These are phyloP conservation scores for Phaenicophaeus curvirostris DNA, from an alignment of 2,797 vertebrate species.

Conservation along the genomic window DNA sequence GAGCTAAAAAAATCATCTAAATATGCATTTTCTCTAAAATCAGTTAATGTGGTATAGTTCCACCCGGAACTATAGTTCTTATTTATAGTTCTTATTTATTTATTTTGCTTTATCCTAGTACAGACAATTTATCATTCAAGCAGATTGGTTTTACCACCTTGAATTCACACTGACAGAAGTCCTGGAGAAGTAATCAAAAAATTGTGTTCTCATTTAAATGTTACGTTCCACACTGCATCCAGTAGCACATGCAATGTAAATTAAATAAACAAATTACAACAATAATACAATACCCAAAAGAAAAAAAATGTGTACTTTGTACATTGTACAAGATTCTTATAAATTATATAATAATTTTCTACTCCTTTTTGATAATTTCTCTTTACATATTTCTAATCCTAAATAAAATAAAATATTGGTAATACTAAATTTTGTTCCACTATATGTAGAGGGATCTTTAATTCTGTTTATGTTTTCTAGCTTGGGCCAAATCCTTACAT, in stretches of 20 bases:
- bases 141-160: not conserved
- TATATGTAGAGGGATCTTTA: not conserved
- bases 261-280: not conserved
- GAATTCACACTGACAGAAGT: not conserved
- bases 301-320: not conserved
- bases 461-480: not conserved
- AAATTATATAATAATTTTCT: not conserved
- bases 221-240: not conserved
- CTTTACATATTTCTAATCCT: not conserved
- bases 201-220: not conserved
- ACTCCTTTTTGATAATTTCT: not conserved
- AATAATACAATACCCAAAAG: not conserved
- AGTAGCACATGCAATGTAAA: not conserved
- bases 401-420: not conserved
- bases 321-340: not conserved
- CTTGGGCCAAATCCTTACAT: not conserved
- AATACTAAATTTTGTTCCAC: not conserved
- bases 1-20: not conserved
- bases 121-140: not conserved
- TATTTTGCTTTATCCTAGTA: not conserved
- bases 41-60: not conserved
- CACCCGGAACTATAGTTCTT: too few relatives aligned
- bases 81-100: not conserved
- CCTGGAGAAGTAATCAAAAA: not conserved
- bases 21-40: not conserved